Conservation (phyloP, 64 coral and sea anemone species). For the Stichodactyla mertensii region DNA sequence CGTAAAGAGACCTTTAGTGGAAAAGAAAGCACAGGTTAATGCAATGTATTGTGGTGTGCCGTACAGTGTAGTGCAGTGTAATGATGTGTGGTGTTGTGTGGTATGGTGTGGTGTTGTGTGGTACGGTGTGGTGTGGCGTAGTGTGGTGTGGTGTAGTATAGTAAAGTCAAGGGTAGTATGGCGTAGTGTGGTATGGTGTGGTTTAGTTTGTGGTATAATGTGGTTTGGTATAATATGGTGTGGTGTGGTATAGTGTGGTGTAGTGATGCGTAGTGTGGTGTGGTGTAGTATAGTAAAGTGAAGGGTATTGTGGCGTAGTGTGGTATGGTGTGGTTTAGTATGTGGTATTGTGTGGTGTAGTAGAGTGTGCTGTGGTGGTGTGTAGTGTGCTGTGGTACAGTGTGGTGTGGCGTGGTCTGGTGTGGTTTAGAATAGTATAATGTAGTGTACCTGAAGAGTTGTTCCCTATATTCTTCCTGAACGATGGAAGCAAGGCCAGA, state of each 20-base stretch:
- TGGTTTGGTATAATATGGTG: not conserved
- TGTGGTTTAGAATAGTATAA: not conserved
- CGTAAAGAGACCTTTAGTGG: slow-evolving; percentile 53
- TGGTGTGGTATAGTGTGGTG: no score
- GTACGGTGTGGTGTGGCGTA: no score
- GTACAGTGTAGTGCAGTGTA: no score
- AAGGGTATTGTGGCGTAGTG: no score
- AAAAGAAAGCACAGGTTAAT: not conserved
- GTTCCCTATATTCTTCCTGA: slow-evolving; percentile 40
- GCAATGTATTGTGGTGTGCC: not conserved
- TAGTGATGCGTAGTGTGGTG: no score
- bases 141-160: not conserved
- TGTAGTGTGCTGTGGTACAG: not conserved
- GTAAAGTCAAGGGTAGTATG: not conserved
- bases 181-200: not conserved
- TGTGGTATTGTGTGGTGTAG: no score
- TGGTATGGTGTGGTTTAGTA: no score
- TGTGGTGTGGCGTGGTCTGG: no score
- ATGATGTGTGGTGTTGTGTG: no score
- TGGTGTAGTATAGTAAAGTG: no score
- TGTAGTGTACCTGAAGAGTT: slow-evolving; percentile 56
- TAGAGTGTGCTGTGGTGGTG: not conserved
- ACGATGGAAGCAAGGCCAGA: slow-evolving; percentile 33
- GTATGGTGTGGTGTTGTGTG: no score
- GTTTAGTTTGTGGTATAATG: not conserved